These are phyloP conservation scores for Montipora capricornis DNA, from an alignment of 64 coral and sea anemone species.

Conservation along the genomic window DNA sequence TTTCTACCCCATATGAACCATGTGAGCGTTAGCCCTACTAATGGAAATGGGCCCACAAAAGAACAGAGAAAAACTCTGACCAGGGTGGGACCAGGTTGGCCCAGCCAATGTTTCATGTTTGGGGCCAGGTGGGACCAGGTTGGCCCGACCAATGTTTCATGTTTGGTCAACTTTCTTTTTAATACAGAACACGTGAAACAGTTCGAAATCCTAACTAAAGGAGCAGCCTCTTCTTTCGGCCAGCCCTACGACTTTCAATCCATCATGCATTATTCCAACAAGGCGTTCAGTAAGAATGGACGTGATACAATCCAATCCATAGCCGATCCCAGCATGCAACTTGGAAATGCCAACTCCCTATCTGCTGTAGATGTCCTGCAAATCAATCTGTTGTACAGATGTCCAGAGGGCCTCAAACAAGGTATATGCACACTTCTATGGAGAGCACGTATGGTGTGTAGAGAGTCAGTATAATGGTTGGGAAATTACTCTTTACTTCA, in stretches of 20 bases:
- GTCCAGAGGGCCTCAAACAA: conserved; percentile 64
- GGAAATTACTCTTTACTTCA: not conserved
- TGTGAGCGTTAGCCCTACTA: no score
- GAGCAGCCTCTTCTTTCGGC: conserved; percentile 23
- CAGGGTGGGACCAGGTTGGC: no score
- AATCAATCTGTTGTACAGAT: conserved; percentile 81
- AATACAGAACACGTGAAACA: conserved; percentile 3
- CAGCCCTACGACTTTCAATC: conserved; percentile 73
- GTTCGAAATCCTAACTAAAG: conserved; percentile 28
- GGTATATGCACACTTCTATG: conserved; percentile 12
- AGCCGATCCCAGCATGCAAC: conserved; percentile 42
- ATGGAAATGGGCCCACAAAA: no score
- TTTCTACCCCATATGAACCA: no score
- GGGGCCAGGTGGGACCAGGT: no score
- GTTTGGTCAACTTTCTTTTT: not conserved
- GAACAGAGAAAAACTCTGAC: no score
- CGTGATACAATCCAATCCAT: conserved; percentile 74
- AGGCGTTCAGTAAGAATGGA: conserved; percentile 77
- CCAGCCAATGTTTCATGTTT: no score
- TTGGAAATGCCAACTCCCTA: conserved; percentile 73
- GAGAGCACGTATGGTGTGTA: not conserved
- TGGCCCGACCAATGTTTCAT: no score
- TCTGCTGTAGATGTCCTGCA: conserved; percentile 83
- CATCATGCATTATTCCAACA: conserved; percentile 85
- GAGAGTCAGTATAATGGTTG: not conserved